Percentiles rank a stretch among this genome's conserved stretches.
These are phyloP conservation scores for Heliconius ismenius DNA, from an alignment of 2,888 invertebrate genomes.

Conservation along the genomic window DNA sequence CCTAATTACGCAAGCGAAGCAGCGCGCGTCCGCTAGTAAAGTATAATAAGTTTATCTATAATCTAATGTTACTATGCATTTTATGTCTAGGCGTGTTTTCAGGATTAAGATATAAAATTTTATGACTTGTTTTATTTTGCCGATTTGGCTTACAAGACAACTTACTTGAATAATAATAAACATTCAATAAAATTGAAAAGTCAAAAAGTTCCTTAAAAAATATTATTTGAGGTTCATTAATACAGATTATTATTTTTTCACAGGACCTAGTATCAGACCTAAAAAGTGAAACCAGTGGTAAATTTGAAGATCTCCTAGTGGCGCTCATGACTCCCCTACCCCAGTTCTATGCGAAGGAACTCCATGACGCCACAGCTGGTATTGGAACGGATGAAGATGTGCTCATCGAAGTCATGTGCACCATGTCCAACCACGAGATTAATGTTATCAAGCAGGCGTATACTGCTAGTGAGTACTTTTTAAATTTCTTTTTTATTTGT, in stretches of 20 bases:
- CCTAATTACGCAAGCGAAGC: too few relatives aligned
- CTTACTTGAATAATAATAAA: neutral
- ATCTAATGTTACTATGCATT: neutral
- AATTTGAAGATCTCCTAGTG: constrained; percentile 91
- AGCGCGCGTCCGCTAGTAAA: too few relatives aligned
- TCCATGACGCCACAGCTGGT: constrained; percentile 92
- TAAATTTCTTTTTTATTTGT: too few relatives aligned
- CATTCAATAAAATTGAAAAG: too few relatives aligned
- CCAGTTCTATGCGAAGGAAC: constrained; percentile 91
- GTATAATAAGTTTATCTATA: neutral
- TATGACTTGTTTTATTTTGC: neutral
- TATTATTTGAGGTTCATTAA: too few relatives aligned
- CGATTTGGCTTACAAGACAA: neutral
- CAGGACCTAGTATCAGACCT: constrained; percentile 90
- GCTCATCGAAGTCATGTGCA: constrained; percentile 93
- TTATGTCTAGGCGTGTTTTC: neutral
- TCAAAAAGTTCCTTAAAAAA: too few relatives aligned
- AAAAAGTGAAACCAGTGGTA: constrained; percentile 93
- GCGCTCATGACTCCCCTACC: constrained; percentile 92
- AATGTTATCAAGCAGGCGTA: constrained; percentile 89
- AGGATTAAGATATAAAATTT: neutral
- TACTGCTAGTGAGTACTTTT: constrained; percentile 84
- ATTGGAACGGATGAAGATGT: constrained; percentile 92
- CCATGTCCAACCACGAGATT: constrained; percentile 92
- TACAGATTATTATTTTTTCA: neutral